Conservation (phyloP, 2,113 vertebrate genomes). For the Etheostoma cragini region DNA sequence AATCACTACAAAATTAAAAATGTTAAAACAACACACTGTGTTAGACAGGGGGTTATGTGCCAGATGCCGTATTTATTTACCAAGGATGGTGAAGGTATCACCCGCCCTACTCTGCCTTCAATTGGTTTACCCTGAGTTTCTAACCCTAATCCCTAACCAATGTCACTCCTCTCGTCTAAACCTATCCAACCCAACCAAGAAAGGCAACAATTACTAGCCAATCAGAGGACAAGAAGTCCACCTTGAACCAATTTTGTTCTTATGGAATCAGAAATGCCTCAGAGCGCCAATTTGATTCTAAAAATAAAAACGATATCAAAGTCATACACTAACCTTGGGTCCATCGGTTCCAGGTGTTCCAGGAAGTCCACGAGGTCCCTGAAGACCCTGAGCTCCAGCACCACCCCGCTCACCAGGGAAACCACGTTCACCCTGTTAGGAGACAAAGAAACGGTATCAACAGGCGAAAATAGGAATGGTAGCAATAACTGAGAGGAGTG, state of each 20-base stretch:
- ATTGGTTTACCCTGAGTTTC: too few relatives aligned
- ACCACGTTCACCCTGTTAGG: slow-evolving; percentile 92
- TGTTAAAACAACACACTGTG: too few relatives aligned
- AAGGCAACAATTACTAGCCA: too few relatives aligned
- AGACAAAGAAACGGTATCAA: slow-evolving; percentile 19
- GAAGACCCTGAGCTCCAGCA: slow-evolving; percentile 92
- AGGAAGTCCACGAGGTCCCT: slow-evolving; percentile 93
- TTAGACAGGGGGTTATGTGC: too few relatives aligned
- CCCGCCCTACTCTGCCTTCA: too few relatives aligned
- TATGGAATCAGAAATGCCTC: not conserved
- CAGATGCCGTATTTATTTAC: too few relatives aligned
- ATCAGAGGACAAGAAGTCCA: not conserved
- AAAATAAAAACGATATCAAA: not conserved
- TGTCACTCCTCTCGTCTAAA: too few relatives aligned
- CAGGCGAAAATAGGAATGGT: not conserved
- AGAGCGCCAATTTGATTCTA: not conserved
- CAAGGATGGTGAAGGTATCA: too few relatives aligned
- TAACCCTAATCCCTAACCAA: too few relatives aligned
- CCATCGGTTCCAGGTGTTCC: slow-evolving; percentile 97
- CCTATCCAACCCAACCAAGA: too few relatives aligned
- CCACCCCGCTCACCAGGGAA: slow-evolving; percentile 97
- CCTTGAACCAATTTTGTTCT: not conserved
- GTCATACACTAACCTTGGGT: slow-evolving; percentile 89
- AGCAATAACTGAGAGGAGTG: not conserved
- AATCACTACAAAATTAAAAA: too few relatives aligned